Base-by-base conservation (phyloP, 2,797 vertebrate genomes). In the Apogon talboti region DNA sequence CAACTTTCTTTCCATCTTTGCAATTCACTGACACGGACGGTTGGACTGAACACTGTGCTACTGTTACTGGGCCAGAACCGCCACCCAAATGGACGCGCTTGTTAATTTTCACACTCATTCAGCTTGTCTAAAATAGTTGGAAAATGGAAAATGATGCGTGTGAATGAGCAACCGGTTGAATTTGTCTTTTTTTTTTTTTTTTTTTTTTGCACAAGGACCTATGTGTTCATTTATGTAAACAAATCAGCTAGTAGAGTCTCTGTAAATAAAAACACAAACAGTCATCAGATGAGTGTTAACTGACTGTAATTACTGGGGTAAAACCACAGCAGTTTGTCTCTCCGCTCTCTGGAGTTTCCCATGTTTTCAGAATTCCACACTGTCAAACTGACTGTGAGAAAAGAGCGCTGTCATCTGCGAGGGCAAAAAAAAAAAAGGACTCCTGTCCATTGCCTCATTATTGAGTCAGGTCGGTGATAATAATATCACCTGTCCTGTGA, bases 311-410 rank as follows among this genome's bases (percentile, higher is more conserved):
- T 89, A 52, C 78, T 85, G 80, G 71, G 75, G 77, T 79, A 66
- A 81, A 84, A 71, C 87, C 81, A 67, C 82, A 76, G 81, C 56
- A 79, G 78, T 84, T 84, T 80, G 78, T 78, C 65, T 86, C 68
- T 46, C 63, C 11, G 4, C 63, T 64, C 65, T 65, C 74, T 75
- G 83, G 87, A 88, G 81, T 91, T 88, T 88, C 87, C 88, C 86
- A 82, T 84, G 80, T 80, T 86, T 84, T 82, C 67, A 11, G 15
- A 85, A 86, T 87, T 87, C 83, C 77, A 71, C 68, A 57, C 67
- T 79, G 71, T 82, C 83, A 82, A 65, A 37, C 43, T 2, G 16
- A 73, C 78, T 82, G 82, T 84, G 83, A 87, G 86, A 86, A 85
- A 78, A 82, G 30, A 66, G 64, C 79, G 69, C 71, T 75, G 75